Percentiles rank a stretch among this genome's conserved stretches.
These are phyloP conservation scores for Lapara coniferarum DNA, from an alignment of 2,888 invertebrate species.

Conservation along the genomic window DNA sequence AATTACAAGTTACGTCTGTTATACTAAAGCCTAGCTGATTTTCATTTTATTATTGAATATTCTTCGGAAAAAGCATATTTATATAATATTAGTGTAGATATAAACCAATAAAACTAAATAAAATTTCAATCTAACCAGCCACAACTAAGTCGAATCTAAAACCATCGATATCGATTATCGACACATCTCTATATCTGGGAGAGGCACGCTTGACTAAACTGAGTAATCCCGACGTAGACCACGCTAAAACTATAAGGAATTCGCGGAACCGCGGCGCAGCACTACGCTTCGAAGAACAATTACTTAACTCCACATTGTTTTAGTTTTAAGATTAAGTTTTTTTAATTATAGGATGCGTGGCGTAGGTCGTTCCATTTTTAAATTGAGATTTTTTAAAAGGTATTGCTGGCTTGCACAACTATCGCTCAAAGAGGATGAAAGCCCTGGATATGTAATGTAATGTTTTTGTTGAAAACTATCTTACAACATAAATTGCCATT, in stretches of 20 bases:
- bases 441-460: no score
- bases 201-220: constrained; percentile 62
- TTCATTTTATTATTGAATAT: no score
- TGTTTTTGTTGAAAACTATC: no score
- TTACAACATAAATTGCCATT: no score
- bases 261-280: constrained; percentile 60
- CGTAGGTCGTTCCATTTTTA: not conserved
- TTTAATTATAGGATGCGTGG: not conserved
- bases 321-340: constrained; percentile 27
- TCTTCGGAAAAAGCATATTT: no score
- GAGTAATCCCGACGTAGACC: constrained; percentile 64
- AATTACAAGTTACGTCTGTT: no score
- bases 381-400: not conserved
- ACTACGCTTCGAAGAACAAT: constrained; percentile 59
- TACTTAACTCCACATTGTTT: constrained; percentile 50
- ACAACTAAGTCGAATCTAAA: not conserved
- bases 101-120: no score
- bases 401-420: no score
- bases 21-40: no score
- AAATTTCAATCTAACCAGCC: no score
- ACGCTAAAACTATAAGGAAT: constrained; percentile 56
- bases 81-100: no score
- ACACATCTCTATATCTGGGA: constrained; percentile 35
- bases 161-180: constrained; percentile 16
- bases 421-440: no score